Evolutionary conservation across 1,140 invertebrate genomes (phyloP).

Genomic region (Diabrotica undecimpunctata): DNA sequence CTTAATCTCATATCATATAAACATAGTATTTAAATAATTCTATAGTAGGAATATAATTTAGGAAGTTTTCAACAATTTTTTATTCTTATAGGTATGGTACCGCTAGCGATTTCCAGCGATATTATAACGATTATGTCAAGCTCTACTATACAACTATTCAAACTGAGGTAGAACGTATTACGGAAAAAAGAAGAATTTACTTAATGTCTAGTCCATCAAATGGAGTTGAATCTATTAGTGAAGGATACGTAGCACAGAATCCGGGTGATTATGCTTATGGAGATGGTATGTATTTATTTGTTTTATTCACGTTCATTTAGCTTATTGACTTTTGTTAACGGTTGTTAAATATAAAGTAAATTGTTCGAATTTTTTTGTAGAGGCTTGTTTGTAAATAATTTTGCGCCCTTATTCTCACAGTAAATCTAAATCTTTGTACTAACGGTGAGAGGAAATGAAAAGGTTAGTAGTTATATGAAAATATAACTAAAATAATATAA

Average conservation of each 20-base stretch:
- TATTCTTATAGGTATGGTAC: constrained; percentile 57
- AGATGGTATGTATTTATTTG: constrained; percentile 62
- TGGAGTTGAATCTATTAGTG: constrained; percentile 69
- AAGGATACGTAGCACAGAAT: constrained; percentile 69
- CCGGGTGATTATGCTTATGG: constrained; percentile 81
- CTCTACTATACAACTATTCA: constrained; percentile 81
- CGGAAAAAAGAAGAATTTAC: constrained; percentile 60
- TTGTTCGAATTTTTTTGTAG: no score
- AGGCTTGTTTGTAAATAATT: no score
- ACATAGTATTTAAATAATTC: no score
- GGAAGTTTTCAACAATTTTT: no score
- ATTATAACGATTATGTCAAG: constrained; percentile 78
- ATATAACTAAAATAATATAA: no score
- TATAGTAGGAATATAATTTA: no score
- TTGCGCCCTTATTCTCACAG: no score
- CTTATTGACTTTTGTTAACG: background rate
- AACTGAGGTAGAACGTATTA: constrained; percentile 55
- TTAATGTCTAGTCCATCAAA: constrained; percentile 91
- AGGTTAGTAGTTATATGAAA: no score
- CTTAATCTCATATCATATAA: no score
- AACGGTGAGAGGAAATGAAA: no score
- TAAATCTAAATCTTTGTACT: no score
- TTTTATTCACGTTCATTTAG: background rate
- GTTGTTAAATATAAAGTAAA: no score
- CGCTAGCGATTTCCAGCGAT: constrained; percentile 53